phyloP scores from a whole-genome alignment of 2,113 vertebrate species.

The Catharus fuscescens region DNA sequence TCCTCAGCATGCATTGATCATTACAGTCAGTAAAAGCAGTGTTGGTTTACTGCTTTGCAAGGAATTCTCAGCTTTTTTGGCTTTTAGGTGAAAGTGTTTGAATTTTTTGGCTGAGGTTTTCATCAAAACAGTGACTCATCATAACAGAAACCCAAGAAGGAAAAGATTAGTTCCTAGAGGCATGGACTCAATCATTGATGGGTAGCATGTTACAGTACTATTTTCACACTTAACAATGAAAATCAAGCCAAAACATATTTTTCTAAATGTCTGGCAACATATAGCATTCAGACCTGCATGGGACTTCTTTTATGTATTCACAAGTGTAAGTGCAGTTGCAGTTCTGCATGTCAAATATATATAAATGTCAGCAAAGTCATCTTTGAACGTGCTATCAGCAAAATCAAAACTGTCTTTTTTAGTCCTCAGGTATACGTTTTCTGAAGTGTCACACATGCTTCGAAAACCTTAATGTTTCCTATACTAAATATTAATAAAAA shows the following conservation, averaged over 20 bases:
- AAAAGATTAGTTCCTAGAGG: neutral
- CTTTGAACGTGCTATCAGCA: neutral
- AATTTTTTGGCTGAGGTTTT: slow-evolving; percentile 6
- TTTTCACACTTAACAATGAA: neutral
- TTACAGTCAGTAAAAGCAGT: neutral
- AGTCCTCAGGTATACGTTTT: neutral
- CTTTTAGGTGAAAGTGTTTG: neutral
- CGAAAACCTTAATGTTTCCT: neutral
- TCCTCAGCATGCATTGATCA: neutral
- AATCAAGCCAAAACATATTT: neutral
- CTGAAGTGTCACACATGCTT: neutral
- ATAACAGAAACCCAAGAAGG: neutral
- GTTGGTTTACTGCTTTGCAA: neutral
- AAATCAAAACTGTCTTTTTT: neutral
- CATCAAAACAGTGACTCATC: slow-evolving; percentile 9
- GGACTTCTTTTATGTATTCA: neutral
- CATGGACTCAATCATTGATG: neutral
- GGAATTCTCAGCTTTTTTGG: neutral
- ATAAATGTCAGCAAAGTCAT: neutral
- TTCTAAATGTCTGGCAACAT: neutral
- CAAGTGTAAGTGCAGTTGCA: neutral
- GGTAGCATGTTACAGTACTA: neutral
- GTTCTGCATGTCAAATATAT: neutral
- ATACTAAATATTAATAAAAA: neutral
- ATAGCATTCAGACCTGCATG: neutral